A percentile compares a stretch with the other conserved stretches of the same genome.
Evolutionary conservation across 1,140 invertebrate species (phyloP).

Genomic region (Drosophila gunungcola): DNA sequence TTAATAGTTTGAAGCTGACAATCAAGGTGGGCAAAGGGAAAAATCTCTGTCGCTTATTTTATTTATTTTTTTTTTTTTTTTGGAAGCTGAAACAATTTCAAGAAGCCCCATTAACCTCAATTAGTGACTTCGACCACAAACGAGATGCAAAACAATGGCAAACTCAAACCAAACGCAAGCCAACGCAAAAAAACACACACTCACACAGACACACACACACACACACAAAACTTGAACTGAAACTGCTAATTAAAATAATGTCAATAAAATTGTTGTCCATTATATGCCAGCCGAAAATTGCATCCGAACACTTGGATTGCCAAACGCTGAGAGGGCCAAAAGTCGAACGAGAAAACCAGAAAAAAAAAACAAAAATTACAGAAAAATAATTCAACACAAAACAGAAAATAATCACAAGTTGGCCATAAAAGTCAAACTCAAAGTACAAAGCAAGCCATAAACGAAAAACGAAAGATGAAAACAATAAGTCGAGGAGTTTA

Average conservation of each 20-base stretch:
- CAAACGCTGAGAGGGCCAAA: constrained; percentile 74
- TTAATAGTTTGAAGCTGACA: constrained; percentile 31
- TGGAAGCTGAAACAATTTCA: constrained; percentile 65
- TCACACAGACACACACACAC: background rate
- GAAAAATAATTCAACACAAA: constrained; percentile 25
- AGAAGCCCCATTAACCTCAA: constrained; percentile 83
- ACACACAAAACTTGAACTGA: constrained; percentile 16
- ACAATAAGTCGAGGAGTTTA: constrained; percentile 79
- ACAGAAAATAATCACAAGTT: constrained; percentile 72
- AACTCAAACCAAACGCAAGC: background rate
- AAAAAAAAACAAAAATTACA: constrained; percentile 16
- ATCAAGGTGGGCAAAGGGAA: constrained; percentile 30
- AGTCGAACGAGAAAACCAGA: constrained; percentile 58
- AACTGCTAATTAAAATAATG: constrained; percentile 83
- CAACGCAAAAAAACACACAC: background rate
- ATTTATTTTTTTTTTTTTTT: background rate
- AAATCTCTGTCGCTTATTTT: background rate
- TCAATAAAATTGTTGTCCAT: constrained; percentile 84
- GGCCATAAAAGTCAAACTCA: constrained; percentile 73
- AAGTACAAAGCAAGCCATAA: constrained; percentile 79
- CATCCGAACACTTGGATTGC: constrained; percentile 69
- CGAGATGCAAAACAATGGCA: constrained; percentile 43
- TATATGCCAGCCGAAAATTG: constrained; percentile 76
- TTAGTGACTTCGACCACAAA: constrained; percentile 76
- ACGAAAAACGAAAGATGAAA: constrained; percentile 70